Evolutionary conservation across 2,797 vertebrate species (phyloP).

Genomic region (Rhinatrema bivittatum): DNA sequence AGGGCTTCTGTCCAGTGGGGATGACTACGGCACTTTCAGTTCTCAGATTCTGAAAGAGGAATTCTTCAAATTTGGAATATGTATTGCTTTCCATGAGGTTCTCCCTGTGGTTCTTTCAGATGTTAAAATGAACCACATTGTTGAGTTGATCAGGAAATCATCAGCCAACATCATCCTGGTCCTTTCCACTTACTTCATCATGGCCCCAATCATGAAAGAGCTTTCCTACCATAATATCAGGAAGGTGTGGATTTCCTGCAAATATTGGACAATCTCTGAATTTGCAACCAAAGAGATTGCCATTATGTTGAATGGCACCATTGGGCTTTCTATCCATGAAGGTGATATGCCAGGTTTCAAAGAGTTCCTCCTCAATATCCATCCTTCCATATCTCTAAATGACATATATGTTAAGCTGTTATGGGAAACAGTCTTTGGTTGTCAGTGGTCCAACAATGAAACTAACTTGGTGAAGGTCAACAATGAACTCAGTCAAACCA

Average conservation of each 20-base stretch:
- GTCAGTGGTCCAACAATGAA: neutral
- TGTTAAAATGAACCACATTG: neutral
- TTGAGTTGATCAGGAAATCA: neutral
- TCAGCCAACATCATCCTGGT: constrained; percentile 3
- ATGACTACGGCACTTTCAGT: constrained; percentile 15
- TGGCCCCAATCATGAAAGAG: neutral
- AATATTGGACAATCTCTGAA: constrained; percentile 2
- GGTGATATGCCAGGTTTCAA: neutral
- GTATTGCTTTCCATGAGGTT: neutral
- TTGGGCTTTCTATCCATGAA: neutral
- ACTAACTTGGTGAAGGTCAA: neutral
- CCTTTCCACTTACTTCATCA: neutral
- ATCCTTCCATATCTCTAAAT: neutral
- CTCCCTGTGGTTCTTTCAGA: neutral
- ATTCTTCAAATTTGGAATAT: neutral
- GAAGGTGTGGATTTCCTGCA: constrained; percentile 5
- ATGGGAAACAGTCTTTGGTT: constrained; percentile 4
- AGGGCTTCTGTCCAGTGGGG: constrained; percentile 9
- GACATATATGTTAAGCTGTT: constrained; percentile 6
- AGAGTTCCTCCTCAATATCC: neutral
- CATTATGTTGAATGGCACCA: neutral
- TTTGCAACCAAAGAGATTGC: too few relatives aligned
- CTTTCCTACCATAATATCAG: neutral
- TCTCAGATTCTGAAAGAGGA: neutral
- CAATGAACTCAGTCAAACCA: too few relatives aligned